Evolutionary conservation across 2,113 vertebrate species (phyloP).

Genomic region (Coregonus clupeaformis): DNA sequence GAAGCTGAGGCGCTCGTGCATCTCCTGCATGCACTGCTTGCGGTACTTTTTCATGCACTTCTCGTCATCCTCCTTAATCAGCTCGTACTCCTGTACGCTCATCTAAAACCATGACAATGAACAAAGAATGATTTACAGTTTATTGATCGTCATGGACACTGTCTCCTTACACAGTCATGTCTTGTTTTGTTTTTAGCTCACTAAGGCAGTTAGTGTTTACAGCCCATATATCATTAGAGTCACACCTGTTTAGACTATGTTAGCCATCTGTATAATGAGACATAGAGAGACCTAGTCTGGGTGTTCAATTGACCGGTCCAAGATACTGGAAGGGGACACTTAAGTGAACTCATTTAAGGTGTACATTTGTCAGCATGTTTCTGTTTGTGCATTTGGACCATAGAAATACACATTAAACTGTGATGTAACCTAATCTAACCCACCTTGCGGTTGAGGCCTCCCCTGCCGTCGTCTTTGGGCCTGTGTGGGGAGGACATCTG

Average conservation of each 20-base stretch:
- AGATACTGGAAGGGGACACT: too few relatives aligned
- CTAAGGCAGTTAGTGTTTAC: not conserved
- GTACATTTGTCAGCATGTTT: not conserved
- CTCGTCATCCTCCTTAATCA: slow-evolving; percentile 90
- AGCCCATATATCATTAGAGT: not conserved
- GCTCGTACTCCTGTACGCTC: slow-evolving; percentile 92
- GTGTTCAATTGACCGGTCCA: too few relatives aligned
- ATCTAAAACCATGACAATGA: slow-evolving; percentile 74
- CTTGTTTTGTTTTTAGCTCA: not conserved
- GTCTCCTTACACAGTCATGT: not conserved
- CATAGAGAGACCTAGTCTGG: not conserved
- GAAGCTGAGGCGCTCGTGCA: slow-evolving; percentile 94
- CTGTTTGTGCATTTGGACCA: not conserved
- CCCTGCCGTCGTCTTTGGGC: slow-evolving; percentile 74
- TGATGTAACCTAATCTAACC: slow-evolving; percentile 11
- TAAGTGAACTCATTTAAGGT: too few relatives aligned
- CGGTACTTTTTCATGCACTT: slow-evolving; percentile 89
- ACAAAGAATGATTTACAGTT: not conserved
- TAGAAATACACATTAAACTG: not conserved
- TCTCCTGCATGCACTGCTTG: slow-evolving; percentile 91
- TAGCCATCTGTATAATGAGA: not conserved
- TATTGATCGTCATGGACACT: not conserved
- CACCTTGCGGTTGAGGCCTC: slow-evolving; percentile 88
- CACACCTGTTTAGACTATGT: not conserved
- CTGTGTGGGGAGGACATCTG: slow-evolving; percentile 89